Evolutionary conservation across 2,888 invertebrate genomes (phyloP), one percentile per base, ranked within the genome.

Genomic region (Cepaea hortensis): DNA sequence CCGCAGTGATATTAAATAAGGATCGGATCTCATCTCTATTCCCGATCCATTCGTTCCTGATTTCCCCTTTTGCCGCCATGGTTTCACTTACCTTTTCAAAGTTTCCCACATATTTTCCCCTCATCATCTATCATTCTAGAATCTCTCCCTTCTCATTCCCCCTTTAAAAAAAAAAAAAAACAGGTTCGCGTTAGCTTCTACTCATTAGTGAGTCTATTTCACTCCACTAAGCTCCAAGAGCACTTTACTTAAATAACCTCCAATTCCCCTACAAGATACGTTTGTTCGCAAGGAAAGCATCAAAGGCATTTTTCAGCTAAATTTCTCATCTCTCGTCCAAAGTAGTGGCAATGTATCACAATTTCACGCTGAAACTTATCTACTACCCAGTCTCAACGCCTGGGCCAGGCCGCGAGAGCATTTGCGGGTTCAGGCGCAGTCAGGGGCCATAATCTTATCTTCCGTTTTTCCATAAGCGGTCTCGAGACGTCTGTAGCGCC

Each of bases 321-420:
- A 77, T 77, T 50, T 77, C 55, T 20, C 20, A n/a, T 50, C 46
- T 50, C 55, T 50, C 77, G 20, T 48, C 20, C 77, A 48, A 50
- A 77, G 77, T 50, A 50, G 77, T 77, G 50, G 50, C 77, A 77
- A 50, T 77, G 77, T 77, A 77, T 77, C 77, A 77, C 46, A 77
- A 77, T 77, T 77, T 77, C 77, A 77, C 77, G 77, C 55, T 48
- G 77, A 50, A 77, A 50, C 77, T 77, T 77, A 77, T 77, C 77
- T 50, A 18, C 9, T 50, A 20, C 15, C 68, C 68, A n/a, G 68
- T 68, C n/a, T n/a, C 5, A 5, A n/a, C 18, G 68, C 68, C 68
- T 1, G 5, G 68, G 20, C 1, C 18, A 9, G 18, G 5, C 68
- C 20, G 18, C 15, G 11, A 48, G 48, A 48, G 48, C 13, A 77